Evolutionary conservation across 2,113 vertebrate genomes (phyloP).

Genomic region (Helogale parvula): DNA sequence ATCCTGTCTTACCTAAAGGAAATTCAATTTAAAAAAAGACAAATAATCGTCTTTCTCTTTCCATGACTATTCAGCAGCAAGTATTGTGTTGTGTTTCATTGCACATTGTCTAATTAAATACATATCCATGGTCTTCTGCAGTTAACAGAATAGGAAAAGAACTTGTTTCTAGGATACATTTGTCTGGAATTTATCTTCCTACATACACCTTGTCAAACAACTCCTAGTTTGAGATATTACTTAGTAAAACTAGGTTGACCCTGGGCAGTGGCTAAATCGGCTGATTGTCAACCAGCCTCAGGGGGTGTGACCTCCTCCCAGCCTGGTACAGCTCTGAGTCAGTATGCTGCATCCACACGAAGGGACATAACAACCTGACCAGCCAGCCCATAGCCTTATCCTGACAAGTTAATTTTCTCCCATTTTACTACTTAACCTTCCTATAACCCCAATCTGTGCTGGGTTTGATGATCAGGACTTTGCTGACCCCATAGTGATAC

Average conservation of each 20-base stretch:
- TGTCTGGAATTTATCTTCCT: constrained; percentile 48
- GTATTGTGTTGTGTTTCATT: background rate
- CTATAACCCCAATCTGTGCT: constrained; percentile 1
- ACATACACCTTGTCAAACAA: constrained; percentile 33
- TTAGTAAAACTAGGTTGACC: constrained; percentile 65
- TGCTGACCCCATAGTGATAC: background rate
- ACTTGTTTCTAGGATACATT: background rate
- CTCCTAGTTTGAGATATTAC: constrained; percentile 57
- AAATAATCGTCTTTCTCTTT: background rate
- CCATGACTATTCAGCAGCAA: background rate
- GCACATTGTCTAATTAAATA: background rate
- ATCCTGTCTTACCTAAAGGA: background rate
- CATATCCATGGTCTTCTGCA: background rate
- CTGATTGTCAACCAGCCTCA: constrained; percentile 46
- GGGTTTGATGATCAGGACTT: constrained; percentile 60
- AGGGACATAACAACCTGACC: background rate
- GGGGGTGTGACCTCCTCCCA: background rate
- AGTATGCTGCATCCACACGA: background rate
- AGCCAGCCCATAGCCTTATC: background rate
- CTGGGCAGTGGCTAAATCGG: constrained; percentile 26
- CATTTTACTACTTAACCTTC: constrained; percentile 75
- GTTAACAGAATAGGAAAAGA: background rate
- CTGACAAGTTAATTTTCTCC: constrained; percentile 70
- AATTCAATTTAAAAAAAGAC: constrained; percentile 14
- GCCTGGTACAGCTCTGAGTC: background rate